Evolutionary conservation across 30 jellyfish, hydroid and myxozoan species (phyloP).

Genomic region (Chrysaora quinquecirrha): DNA sequence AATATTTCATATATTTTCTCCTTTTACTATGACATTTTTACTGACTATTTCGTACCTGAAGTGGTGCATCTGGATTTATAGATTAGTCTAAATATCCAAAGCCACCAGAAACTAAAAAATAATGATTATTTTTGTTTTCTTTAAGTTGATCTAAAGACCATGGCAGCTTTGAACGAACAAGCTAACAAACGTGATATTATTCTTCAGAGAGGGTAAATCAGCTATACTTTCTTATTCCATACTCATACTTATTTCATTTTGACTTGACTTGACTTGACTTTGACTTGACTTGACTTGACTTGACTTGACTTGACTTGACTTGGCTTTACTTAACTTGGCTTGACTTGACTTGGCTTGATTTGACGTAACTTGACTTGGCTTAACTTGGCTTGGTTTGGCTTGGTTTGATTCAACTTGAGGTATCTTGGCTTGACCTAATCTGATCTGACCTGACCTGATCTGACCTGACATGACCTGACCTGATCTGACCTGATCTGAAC

Average conservation of each 20-base stretch:
- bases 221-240: too few relatives aligned
- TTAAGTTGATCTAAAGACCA: slow-evolving; percentile 47
- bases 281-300: too few relatives aligned
- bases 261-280: not conserved
- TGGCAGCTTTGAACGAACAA: slow-evolving; percentile 61
- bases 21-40: too few relatives aligned
- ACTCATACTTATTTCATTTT: not conserved
- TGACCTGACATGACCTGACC: too few relatives aligned
- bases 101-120: too few relatives aligned
- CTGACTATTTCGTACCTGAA: too few relatives aligned
- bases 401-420: not conserved
- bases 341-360: not conserved
- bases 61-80: too few relatives aligned
- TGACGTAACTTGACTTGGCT: too few relatives aligned
- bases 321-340: not conserved
- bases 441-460: not conserved
- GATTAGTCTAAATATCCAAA: too few relatives aligned
- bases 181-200: slow-evolving; percentile 71
- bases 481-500: too few relatives aligned
- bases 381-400: not conserved
- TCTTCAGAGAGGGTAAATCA: slow-evolving; percentile 85
- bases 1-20: not conserved
- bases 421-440: not conserved
- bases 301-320: too few relatives aligned
- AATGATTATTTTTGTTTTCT: too few relatives aligned